Evolutionary conservation across 1,140 invertebrate species (phyloP).

Genomic region (Manduca sexta): DNA sequence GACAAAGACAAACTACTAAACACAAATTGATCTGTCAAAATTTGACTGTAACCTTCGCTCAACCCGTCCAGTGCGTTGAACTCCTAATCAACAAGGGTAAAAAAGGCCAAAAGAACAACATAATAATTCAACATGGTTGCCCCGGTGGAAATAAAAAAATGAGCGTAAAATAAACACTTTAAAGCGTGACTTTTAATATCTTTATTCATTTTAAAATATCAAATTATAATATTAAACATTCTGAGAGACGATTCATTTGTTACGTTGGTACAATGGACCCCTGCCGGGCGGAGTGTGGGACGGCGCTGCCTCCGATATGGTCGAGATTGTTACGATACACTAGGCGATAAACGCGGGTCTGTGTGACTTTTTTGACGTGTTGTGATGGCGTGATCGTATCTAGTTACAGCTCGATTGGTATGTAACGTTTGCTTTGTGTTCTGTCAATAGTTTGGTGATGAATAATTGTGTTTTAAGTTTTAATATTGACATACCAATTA

Average conservation of each 20-base stretch:
- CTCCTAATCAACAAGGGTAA: not conserved
- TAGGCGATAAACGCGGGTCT: conserved; percentile 2
- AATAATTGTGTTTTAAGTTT: no score
- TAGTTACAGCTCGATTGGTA: not conserved
- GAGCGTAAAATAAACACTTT: conserved; percentile 55
- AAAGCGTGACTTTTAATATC: conserved; percentile 63
- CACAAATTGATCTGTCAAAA: conserved; percentile 1
- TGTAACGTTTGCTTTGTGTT: no score
- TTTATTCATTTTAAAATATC: conserved; percentile 67
- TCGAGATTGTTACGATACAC: conserved; percentile 1
- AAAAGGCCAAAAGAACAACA: not conserved
- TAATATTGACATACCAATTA: no score
- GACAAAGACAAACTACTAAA: no score
- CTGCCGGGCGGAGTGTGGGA: conserved; percentile 23
- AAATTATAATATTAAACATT: conserved; percentile 67
- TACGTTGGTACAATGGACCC: conserved; percentile 45
- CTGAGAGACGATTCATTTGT: conserved; percentile 51
- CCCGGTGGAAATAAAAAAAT: not conserved
- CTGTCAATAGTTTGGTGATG: no score
- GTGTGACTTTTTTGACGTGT: not conserved
- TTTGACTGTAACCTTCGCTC: not conserved
- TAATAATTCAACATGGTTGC: not conserved
- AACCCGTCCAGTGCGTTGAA: not conserved
- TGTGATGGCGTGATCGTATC: no score
- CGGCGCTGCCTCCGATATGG: not conserved